Base-by-base conservation (phyloP, 2,797 vertebrate genomes). In the Paguma larvata region DNA sequence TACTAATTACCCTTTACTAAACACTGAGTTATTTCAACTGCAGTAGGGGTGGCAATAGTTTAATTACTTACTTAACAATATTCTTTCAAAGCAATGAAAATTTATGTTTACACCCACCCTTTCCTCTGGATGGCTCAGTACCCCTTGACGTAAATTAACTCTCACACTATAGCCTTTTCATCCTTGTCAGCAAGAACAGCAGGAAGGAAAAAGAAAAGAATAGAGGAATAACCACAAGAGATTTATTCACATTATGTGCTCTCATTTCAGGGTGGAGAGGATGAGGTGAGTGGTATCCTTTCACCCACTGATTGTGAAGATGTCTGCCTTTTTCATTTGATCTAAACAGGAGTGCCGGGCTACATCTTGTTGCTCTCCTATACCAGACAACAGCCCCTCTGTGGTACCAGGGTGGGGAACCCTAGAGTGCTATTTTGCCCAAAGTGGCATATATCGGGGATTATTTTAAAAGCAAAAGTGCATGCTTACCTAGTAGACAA, bases 1-100 rank as follows among this genome's bases (percentile, higher is more conserved):
- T 56, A 78, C 70, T 25, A 34, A 14, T 62, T 94, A 85, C 72
- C 41, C 75, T 85, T 93, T 87, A 34, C 95, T 86, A 85, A 96
- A 18, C 15, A 77, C 46, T 67, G 18, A 53, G 59, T 97, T 94
- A 95, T 48, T 68, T 51, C 93, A 97, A 82, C 18, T 91, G 21
- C 13, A 34, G 6, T 62, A 59, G 63, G 44, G 78, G 72, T 86
- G 82, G 91, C 88, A 85, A 86, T 23, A 92, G 41, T 82, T 97
- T 91, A 97, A 68, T 95, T 89, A 96, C 85, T 89, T 12, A 0
- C 21, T 86, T 51, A 62, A 25, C 96, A 78, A 51, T 59, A 46
- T 90, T 13, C 59, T 97, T 97, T 95, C 53, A 72, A 92, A 96
- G 41, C 34, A 96, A 94, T 77, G 62, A 91, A 77, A 91, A 63